A percentile compares a stretch with the other conserved stretches of the same genome.
These are phyloP conservation scores for Apeira syringaria DNA, from an alignment of 2,888 invertebrate species.

Conservation along the genomic window DNA sequence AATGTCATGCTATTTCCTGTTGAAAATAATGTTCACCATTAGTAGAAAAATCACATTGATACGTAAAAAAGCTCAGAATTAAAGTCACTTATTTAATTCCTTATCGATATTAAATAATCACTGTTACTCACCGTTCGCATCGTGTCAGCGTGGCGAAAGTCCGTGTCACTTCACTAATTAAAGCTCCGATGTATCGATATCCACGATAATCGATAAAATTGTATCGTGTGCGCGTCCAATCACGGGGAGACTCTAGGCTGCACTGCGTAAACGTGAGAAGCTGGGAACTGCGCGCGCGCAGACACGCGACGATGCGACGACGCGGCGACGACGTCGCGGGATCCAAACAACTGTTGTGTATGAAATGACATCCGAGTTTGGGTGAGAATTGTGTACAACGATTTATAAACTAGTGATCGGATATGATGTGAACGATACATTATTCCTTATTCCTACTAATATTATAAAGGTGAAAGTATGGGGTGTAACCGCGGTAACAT, in stretches of 20 bases:
- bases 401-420: background rate
- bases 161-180: constrained; percentile 34
- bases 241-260: constrained; percentile 47
- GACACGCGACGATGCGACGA: constrained; percentile 30
- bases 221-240: constrained; percentile 45
- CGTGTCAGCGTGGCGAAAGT: constrained; percentile 43
- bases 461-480: no score
- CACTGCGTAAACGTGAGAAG: constrained; percentile 56
- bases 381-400: constrained; percentile 10
- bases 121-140: constrained; percentile 73
- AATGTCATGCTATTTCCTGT: no score
- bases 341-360: constrained; percentile 54
- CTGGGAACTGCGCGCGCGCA: constrained; percentile 32
- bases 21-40: no score
- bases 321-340: constrained; percentile 35
- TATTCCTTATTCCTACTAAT: background rate
- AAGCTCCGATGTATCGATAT: constrained; percentile 27
- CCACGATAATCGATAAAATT: constrained; percentile 22
- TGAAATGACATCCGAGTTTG: constrained; percentile 39
- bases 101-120: constrained; percentile 35
- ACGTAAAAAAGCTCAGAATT: no score
- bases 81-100: background rate
- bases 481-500: no score
- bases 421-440: background rate
- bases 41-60: no score